A percentile compares a stretch with the other conserved stretches of the same genome.
Conservation (phyloP, 2,113 vertebrate genomes). For the Tetraodon nigroviridis region DNA sequence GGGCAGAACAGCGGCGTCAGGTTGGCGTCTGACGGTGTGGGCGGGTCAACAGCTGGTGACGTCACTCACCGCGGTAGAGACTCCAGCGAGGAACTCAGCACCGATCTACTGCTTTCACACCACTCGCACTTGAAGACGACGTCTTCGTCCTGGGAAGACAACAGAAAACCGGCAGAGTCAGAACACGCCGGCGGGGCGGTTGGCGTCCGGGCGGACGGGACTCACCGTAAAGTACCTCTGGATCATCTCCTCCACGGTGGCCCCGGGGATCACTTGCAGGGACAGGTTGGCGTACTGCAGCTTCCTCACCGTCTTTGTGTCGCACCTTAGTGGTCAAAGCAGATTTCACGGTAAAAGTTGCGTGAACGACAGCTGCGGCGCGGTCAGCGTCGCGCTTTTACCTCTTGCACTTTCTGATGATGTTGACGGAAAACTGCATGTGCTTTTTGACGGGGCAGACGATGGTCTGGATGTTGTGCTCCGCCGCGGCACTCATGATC, state of each 20-base stretch:
- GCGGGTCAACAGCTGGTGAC: neutral
- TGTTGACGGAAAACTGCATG: conserved; percentile 16
- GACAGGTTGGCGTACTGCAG: conserved; percentile 19
- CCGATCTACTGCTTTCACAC: conserved; percentile 1
- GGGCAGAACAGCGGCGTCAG: neutral
- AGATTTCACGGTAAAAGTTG: neutral
- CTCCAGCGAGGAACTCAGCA: neutral
- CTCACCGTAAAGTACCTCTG: conserved; percentile 2
- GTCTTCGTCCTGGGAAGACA: conserved; percentile 5
- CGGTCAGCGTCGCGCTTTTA: neutral
- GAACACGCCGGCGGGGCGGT: neutral
- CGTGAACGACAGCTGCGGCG: neutral
- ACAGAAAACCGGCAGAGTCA: neutral
- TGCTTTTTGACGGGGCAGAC: conserved; percentile 9
- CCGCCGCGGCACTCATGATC: neutral
- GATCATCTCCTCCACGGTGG: conserved; percentile 13
- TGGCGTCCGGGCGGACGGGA: neutral
- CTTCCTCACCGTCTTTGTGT: neutral
- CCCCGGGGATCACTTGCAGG: conserved; percentile 10
- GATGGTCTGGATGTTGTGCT: neutral
- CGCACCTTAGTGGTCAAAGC: conserved; percentile 3
- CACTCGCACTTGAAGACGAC: conserved; percentile 14
- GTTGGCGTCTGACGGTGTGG: neutral
- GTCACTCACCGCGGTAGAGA: conserved; percentile 17
- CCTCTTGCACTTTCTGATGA: conserved; percentile 11